A percentile compares a stretch with the other conserved stretches of the same genome.
Conservation (phyloP, 64 coral and sea anemone species). For the Montipora foliosa region DNA sequence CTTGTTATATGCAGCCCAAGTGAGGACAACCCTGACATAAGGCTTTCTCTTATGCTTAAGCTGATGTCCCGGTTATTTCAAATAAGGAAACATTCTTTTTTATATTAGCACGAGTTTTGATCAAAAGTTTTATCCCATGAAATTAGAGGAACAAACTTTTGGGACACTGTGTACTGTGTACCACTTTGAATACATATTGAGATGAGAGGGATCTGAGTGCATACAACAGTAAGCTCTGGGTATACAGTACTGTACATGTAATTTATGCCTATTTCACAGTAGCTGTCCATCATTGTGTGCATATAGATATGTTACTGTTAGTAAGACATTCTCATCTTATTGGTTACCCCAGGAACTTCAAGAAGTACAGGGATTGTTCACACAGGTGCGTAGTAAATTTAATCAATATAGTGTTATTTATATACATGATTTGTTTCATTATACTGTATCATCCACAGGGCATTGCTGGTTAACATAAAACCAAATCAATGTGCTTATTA, state of each 20-base stretch:
- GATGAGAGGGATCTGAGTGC: background rate
- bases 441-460: no score
- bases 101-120: conserved; percentile 2
- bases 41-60: background rate
- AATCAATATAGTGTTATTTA: background rate
- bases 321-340: conserved; percentile 5
- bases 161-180: background rate
- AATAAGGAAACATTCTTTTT: background rate
- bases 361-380: conserved; percentile 12
- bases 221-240: background rate
- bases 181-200: conserved; percentile 9
- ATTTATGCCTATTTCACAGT: background rate
- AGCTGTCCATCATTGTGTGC: conserved; percentile 13
- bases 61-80: background rate
- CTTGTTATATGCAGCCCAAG: background rate
- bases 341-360: background rate
- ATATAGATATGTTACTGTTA: background rate
- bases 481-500: background rate
- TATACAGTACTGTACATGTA: background rate
- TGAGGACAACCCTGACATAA: conserved; percentile 3
- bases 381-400: conserved; percentile 8
- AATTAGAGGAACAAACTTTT: no score
- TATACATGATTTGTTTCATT: no score
- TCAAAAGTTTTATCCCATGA: background rate
- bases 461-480: background rate